Evolutionary conservation across 2,888 invertebrate species (phyloP), one percentile per base, ranked within the genome.

Genomic region (Eilema griseolum): DNA sequence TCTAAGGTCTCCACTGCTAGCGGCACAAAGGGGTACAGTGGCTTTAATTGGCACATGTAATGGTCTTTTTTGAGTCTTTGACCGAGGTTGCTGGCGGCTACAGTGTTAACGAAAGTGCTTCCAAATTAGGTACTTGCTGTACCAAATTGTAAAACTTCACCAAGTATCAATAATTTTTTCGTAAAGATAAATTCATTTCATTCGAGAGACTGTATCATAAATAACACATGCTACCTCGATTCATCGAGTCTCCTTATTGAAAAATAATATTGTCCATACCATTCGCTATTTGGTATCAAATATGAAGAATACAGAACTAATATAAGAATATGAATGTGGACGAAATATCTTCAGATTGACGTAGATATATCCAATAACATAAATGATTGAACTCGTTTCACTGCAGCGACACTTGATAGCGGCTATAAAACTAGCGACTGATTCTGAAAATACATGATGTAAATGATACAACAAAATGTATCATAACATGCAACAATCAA

Each of bases 201-300:
- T 65, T 52, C 56, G n/a, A 24, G 33, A 26, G 33, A 56, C 26
- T 61, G 63, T 62, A 37, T 46, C 64, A 41, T 60, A 10, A 16
- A 73, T 64, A 66, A 66, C 70, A 79, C 59, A 76, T 79, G 76
- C 57, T 62, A 61, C 66, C n/a, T 63, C 2, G 57, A 69, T 73
- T 66, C 69, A 70, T 67, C 57, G 60, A 66, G 71, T 72, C 31
- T 41, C 70, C 46, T 52, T 73, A 79, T 79, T 62, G 73, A 59
- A 70, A 14, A 46, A 60, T 62, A 24, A 46, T 81, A 72, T 66
- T 69, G 66, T 66, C 41, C 24, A 69, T 66, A 67, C 24, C 69
- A 76, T 79, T 74, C 69, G 52, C 66, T 71, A 79, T 77, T 61
- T 65, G 28, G 72, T 72, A 14, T 56, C 64, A 28, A 56, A 61